phyloP scores from a whole-genome alignment of 2,113 vertebrate species.

The Lepisosteus oculatus region DNA sequence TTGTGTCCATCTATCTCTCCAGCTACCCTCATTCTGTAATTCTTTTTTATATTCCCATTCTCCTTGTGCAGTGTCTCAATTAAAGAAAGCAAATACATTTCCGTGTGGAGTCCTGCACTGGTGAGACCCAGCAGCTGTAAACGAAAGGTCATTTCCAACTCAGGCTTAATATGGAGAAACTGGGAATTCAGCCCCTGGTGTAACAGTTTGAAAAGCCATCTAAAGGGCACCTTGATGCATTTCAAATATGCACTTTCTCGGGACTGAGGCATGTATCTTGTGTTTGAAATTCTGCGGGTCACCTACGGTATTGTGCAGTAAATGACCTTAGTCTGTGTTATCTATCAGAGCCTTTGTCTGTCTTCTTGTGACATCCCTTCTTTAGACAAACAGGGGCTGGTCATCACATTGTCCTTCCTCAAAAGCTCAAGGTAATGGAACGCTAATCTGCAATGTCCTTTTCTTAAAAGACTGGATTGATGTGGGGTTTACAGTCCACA shows the following conservation, averaged over 20 bases:
- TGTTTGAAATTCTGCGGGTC: constrained; percentile 40
- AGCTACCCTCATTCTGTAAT: too few relatives aligned
- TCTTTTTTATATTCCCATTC: background rate
- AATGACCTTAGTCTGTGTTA: constrained; percentile 27
- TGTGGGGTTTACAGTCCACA: too few relatives aligned
- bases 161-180: background rate
- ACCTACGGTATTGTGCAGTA: constrained; percentile 37
- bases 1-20: background rate
- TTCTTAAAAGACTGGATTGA: background rate
- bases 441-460: background rate
- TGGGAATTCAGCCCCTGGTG: background rate
- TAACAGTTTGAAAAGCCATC: background rate
- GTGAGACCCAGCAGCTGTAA: constrained; percentile 16
- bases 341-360: constrained; percentile 33
- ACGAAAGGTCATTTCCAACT: constrained; percentile 18
- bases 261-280: constrained; percentile 8
- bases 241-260: background rate
- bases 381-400: background rate
- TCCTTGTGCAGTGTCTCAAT: background rate
- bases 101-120: too few relatives aligned
- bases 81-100: background rate
- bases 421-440: background rate
- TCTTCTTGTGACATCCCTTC: constrained; percentile 1
- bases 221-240: constrained; percentile 6
- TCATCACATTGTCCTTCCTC: background rate